Percentiles rank a stretch among this genome's conserved stretches.
phyloP scores from a whole-genome alignment of 2,888 invertebrate genomes.

The Papilio protenor region DNA sequence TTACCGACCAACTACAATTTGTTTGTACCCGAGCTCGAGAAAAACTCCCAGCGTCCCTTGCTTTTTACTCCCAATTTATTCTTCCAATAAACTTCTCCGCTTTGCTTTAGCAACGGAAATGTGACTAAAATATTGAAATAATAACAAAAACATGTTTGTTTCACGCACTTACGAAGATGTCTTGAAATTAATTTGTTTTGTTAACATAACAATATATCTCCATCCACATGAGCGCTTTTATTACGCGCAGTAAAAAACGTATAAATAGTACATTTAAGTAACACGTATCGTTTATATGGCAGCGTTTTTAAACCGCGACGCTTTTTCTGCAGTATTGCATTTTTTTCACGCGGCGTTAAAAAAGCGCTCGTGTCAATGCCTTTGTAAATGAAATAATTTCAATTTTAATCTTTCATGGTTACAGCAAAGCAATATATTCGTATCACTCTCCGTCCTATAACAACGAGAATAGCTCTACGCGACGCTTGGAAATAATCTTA shows the following conservation, averaged over 20 bases:
- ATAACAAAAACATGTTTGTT: constrained; percentile 65
- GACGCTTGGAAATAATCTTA: not conserved
- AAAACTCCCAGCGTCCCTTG: constrained; percentile 73
- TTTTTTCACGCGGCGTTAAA: too few relatives aligned
- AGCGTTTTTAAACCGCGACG: too few relatives aligned
- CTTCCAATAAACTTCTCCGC: constrained; percentile 76
- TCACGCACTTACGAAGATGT: constrained; percentile 58
- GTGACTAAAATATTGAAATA: constrained; percentile 75
- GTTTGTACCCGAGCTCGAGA: constrained; percentile 73
- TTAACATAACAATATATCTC: not conserved
- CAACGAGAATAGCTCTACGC: not conserved
- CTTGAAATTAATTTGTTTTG: constrained; percentile 23
- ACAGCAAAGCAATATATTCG: not conserved
- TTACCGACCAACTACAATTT: constrained; percentile 80
- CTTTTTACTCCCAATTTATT: constrained; percentile 81
- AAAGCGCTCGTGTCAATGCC: too few relatives aligned
- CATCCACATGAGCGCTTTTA: too few relatives aligned
- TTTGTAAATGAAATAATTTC: not conserved
- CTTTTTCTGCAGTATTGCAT: too few relatives aligned
- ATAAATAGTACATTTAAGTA: too few relatives aligned
- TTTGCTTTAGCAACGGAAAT: constrained; percentile 72
- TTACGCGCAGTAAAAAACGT: too few relatives aligned
- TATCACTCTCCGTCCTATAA: not conserved
- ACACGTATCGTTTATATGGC: too few relatives aligned
- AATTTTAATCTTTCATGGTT: not conserved